A percentile compares a stretch with the other conserved stretches of the same genome.
These are phyloP conservation scores for Teleogryllus oceanicus DNA, from an alignment of 2,888 invertebrate species.

Conservation along the genomic window DNA sequence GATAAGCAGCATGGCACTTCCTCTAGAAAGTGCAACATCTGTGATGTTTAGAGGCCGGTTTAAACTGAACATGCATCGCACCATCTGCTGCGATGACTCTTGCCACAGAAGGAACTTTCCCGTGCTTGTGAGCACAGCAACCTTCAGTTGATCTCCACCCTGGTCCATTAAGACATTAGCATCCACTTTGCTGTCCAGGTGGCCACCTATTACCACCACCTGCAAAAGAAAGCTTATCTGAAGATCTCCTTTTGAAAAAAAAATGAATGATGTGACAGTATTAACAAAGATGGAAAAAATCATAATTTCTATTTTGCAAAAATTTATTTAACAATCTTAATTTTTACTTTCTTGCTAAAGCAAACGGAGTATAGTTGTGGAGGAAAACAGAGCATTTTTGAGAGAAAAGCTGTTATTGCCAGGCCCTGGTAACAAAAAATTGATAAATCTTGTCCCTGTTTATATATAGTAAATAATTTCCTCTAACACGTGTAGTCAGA, in stretches of 20 bases:
- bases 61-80: constrained; percentile 58
- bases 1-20: constrained; percentile 59
- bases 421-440: no score
- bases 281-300: background rate
- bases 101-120: constrained; percentile 68
- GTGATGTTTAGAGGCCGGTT: constrained; percentile 57
- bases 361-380: no score
- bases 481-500: no score
- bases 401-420: no score
- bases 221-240: constrained; percentile 11
- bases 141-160: constrained; percentile 55
- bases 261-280: no score
- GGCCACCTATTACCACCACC: constrained; percentile 53
- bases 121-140: constrained; percentile 58
- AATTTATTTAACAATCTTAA: no score
- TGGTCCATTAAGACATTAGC: constrained; percentile 47
- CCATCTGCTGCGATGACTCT: constrained; percentile 54
- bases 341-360: no score
- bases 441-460: no score
- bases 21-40: constrained; percentile 55
- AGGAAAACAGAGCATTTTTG: no score
- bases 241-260: background rate
- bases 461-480: no score
- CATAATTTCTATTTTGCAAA: no score
- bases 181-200: constrained; percentile 49